Evolutionary conservation across 1,140 invertebrate species (phyloP).

Genomic region (Atta cephalotes): DNA sequence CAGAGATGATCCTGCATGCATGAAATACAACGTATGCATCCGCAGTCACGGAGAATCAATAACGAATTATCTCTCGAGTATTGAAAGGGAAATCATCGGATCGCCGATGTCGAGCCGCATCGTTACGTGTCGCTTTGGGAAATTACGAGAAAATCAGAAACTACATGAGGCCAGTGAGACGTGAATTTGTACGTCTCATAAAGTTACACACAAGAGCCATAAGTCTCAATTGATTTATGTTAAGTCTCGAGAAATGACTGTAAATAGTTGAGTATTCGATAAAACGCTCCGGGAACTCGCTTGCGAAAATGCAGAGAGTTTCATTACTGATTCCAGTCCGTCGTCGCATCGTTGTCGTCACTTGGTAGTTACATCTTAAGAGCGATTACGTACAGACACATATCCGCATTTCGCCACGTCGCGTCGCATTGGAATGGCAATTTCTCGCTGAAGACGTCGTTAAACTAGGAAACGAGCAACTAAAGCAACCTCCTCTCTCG

Average conservation of each 20-base stretch:
- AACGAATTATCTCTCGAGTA: slow-evolving; percentile 50
- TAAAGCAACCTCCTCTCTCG: slow-evolving; percentile 2
- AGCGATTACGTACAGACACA: slow-evolving; percentile 51
- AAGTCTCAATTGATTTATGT: slow-evolving; percentile 60
- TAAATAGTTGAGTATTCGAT: slow-evolving; percentile 40
- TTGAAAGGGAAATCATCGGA: slow-evolving; percentile 53
- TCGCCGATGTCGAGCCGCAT: slow-evolving; percentile 37
- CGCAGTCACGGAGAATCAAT: slow-evolving; percentile 46
- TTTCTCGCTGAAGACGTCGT: slow-evolving; percentile 53
- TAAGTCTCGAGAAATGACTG: slow-evolving; percentile 29
- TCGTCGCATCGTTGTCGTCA: slow-evolving; percentile 38
- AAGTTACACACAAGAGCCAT: slow-evolving; percentile 57
- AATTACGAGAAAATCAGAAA: slow-evolving; percentile 61
- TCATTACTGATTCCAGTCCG: slow-evolving; percentile 22
- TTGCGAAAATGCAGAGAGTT: slow-evolving; percentile 58
- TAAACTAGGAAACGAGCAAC: slow-evolving; percentile 60
- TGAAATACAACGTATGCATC: background rate
- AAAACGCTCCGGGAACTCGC: slow-evolving; percentile 48
- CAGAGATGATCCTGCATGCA: slow-evolving; percentile 3
- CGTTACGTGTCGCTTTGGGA: slow-evolving; percentile 60
- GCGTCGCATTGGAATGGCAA: slow-evolving; percentile 44
- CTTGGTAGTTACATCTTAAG: slow-evolving; percentile 47
- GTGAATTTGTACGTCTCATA: slow-evolving; percentile 8
- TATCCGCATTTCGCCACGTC: slow-evolving; percentile 16
- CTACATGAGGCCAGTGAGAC: slow-evolving; percentile 42